Evolutionary conservation across 2,797 vertebrate genomes (phyloP).

Genomic region (Eulemur albifrons): DNA sequence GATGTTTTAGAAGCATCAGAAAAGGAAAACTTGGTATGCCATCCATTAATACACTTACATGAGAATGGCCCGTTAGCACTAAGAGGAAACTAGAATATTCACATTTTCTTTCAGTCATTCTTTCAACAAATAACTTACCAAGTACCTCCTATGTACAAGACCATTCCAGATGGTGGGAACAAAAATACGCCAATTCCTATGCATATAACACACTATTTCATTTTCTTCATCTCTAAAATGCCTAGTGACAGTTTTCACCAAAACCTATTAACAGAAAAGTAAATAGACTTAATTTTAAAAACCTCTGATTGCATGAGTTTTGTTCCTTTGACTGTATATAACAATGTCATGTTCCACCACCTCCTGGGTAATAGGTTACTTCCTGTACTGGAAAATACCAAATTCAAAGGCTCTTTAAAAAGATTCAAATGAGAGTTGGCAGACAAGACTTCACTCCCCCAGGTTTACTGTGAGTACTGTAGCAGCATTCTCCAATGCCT

Average conservation of each 20-base stretch:
- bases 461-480: neutral
- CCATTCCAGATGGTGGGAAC: neutral
- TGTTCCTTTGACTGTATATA: neutral
- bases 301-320: neutral
- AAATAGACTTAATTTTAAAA: neutral
- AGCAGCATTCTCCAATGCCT: neutral
- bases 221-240: slow-evolving; percentile 29
- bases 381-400: neutral
- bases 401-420: neutral
- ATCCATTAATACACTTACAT: neutral
- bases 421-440: neutral
- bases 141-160: neutral
- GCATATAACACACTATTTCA: neutral
- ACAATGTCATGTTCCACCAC: neutral
- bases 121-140: neutral
- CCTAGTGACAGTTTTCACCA: neutral
- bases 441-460: neutral
- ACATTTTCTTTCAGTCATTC: neutral
- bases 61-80: neutral
- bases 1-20: neutral
- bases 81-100: neutral
- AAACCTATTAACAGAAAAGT: neutral
- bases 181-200: neutral
- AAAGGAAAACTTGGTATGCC: neutral
- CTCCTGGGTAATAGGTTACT: neutral